Evolutionary conservation across 2,113 vertebrate species (phyloP).

Genomic region (Thalassoma bifasciatum): DNA sequence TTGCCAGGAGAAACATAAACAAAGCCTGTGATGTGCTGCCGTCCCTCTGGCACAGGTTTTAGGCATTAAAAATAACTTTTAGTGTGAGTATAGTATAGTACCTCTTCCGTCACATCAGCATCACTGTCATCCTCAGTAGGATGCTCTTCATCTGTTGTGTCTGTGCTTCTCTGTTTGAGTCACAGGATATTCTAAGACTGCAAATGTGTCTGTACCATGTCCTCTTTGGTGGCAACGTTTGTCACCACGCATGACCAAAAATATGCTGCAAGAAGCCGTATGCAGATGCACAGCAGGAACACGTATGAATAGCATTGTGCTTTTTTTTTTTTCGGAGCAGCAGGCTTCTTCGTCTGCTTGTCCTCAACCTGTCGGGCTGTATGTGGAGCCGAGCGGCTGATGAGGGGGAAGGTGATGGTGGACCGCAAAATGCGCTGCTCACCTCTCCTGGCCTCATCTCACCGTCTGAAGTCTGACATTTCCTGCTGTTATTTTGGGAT

Average conservation of each 20-base stretch:
- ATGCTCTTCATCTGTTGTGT: slow-evolving; percentile 16
- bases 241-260: slow-evolving; percentile 11
- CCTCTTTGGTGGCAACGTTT: background rate
- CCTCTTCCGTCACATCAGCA: background rate
- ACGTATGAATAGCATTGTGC: slow-evolving; percentile 5
- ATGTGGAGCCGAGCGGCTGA: background rate
- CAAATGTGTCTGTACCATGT: slow-evolving; percentile 4
- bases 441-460: slow-evolving; percentile 62
- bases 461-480: slow-evolving; percentile 64
- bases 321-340: slow-evolving; percentile 2
- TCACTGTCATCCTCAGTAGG: background rate
- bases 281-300: background rate
- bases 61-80: too few species aligned
- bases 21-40: too few species aligned
- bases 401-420: background rate
- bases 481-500: slow-evolving; percentile 67
- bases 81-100: too few species aligned
- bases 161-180: slow-evolving; percentile 28
- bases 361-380: slow-evolving; percentile 23
- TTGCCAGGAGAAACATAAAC: too few species aligned
- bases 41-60: too few species aligned
- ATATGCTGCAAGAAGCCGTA: background rate
- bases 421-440: slow-evolving; percentile 31
- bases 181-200: slow-evolving; percentile 45
- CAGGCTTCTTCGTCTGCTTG: slow-evolving; percentile 10